Evolutionary conservation across 2,888 invertebrate genomes (phyloP), one percentile per base, ranked within the genome.

Genomic region (Diarsia rubi): DNA sequence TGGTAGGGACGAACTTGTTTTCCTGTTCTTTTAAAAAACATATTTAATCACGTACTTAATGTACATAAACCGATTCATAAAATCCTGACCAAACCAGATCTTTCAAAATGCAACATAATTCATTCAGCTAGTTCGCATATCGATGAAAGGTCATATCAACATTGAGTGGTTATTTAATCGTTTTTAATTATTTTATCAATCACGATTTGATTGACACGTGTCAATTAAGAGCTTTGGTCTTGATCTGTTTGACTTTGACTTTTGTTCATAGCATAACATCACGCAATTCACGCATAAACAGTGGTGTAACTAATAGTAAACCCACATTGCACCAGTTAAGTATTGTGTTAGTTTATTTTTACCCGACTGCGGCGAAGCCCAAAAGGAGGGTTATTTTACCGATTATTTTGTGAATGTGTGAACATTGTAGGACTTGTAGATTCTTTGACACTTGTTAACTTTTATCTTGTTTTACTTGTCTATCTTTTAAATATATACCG

Each of bases 111-210:
- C 45, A 49, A 21, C 12, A 31, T 78, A 52, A 78, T 52, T 47
- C 52, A 70, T 64, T 73, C 21, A 66, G 44, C 24, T 27, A 60
- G 75, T 75, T 75, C 45, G 57, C 69, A 70, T 75, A n/a, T 47
- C 31, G 54, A 73, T 31, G n/a, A 73, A 83, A 81, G 84, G 81
- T 73, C 69, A 63, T 14, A 57, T 59, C 37, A 31, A 77, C 57
- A 47, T 60, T 19, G 8, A 54, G 27, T 49, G 31, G 60, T 65
- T 64, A 52, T 66, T 69, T n/a, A 83, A 57, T 24, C 12, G 27
- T 54, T 73, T 27, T 16, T 27, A 70, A 76, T 59, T 77, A 67
- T 67, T 76, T 27, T 64, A 64, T 59, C 66, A 73, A 80, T 73
- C 60, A 42, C 12, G 27, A 6, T 59, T 64, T 66, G 47, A 76